Conservation (phyloP, 2,888 invertebrate genomes). For the Pemphredon lugubris region DNA sequence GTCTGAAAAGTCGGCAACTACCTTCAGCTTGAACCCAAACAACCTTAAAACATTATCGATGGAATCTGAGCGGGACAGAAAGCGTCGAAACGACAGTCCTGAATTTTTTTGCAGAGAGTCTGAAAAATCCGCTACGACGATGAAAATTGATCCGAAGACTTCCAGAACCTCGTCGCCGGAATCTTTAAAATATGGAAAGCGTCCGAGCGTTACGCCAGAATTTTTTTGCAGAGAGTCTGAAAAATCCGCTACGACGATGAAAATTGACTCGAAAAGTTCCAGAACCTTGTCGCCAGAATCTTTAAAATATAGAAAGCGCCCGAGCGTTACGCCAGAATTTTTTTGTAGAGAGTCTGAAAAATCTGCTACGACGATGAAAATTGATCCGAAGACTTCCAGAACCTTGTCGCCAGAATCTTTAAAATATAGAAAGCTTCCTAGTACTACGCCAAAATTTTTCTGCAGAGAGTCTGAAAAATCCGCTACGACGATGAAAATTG, state of each 20-base stretch:
- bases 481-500: constrained; percentile 9
- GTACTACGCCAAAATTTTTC: constrained; percentile 5
- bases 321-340: constrained; percentile 7
- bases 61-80: neutral
- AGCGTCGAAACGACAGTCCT: neutral
- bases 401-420: neutral
- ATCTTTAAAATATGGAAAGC: neutral
- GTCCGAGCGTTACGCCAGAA: constrained; percentile 5
- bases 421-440: neutral
- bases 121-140: constrained; percentile 11
- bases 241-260: constrained; percentile 4
- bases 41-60: neutral
- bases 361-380: constrained; percentile 18
- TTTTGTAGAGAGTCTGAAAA: constrained; percentile 16
- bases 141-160: neutral
- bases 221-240: constrained; percentile 27
- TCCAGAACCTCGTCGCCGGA: neutral
- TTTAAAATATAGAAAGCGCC: neutral
- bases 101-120: constrained; percentile 9
- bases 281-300: constrained; percentile 1
- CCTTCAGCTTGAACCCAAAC: neutral
- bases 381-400: neutral
- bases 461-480: constrained; percentile 26
- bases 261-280: neutral
- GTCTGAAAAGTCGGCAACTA: constrained; percentile 13